Percentiles rank a stretch among this genome's conserved stretches.
phyloP scores from a whole-genome alignment of 1,140 invertebrate genomes.

The Potamilus streckersoni region DNA sequence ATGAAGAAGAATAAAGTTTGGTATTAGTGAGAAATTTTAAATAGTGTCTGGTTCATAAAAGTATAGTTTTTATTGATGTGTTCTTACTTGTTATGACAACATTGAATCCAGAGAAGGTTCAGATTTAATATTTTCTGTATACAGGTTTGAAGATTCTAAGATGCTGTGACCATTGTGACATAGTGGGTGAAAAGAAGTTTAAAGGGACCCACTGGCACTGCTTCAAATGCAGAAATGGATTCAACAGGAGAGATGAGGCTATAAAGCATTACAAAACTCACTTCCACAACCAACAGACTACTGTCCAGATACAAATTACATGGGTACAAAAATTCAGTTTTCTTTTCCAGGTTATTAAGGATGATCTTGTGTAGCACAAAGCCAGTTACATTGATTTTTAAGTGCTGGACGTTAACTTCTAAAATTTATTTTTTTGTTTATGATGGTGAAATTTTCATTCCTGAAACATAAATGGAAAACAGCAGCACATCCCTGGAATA shows the following conservation, averaged over 20 bases:
- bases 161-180: constrained; percentile 68
- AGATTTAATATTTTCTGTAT: constrained; percentile 24
- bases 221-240: constrained; percentile 68
- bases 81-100: too few relatives aligned
- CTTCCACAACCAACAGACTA: constrained; percentile 68
- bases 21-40: too few relatives aligned
- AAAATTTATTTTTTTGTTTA: too few relatives aligned
- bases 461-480: too few relatives aligned
- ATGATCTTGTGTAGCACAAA: too few relatives aligned
- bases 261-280: constrained; percentile 69
- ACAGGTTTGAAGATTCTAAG: constrained; percentile 66
- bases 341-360: not conserved
- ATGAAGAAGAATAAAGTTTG: too few relatives aligned
- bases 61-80: too few relatives aligned
- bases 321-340: constrained; percentile 49
- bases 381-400: too few relatives aligned
- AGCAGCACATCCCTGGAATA: too few relatives aligned
- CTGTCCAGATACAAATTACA: constrained; percentile 68
- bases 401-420: too few relatives aligned
- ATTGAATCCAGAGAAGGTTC: not conserved
- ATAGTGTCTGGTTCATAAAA: too few relatives aligned
- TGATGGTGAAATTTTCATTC: too few relatives aligned
- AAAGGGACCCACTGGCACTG: constrained; percentile 70
- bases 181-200: constrained; percentile 68
- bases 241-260: constrained; percentile 67